phyloP scores from a whole-genome alignment of 2,888 invertebrate species.

The Agapostemon virescens region DNA sequence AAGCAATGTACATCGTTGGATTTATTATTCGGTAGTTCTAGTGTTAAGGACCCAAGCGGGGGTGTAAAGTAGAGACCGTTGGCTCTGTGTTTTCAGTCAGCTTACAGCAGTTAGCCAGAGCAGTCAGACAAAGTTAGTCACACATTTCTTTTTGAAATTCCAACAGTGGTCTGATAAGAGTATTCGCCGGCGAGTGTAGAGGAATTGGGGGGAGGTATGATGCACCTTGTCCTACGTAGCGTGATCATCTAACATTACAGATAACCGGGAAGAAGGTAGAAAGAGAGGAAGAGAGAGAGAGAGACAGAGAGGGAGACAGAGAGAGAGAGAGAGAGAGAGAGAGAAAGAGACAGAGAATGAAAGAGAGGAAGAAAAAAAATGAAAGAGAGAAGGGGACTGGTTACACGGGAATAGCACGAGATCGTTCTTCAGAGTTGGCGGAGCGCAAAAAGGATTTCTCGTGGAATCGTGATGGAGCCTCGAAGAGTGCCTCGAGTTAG shows the following conservation, averaged over 20 bases:
- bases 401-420: constrained; percentile 34
- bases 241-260: constrained; percentile 49
- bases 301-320: no score
- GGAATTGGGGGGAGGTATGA: background rate
- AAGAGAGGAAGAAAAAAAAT: background rate
- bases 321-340: background rate
- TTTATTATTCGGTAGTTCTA: no score
- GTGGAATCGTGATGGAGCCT: constrained; percentile 48
- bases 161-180: background rate
- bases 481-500: constrained; percentile 48
- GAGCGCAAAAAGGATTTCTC: constrained; percentile 59
- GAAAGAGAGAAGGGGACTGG: background rate
- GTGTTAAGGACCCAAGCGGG: no score
- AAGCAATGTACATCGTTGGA: no score
- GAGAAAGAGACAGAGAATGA: background rate
- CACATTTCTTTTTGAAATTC: no score
- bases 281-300: no score
- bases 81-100: no score
- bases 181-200: background rate
- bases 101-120: no score
- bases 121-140: no score
- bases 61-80: no score
- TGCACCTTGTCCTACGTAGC: constrained; percentile 17
- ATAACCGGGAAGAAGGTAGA: constrained; percentile 34
- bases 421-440: constrained; percentile 52